A percentile compares a stretch with the other conserved stretches of the same genome.
Conservation (phyloP, 2,888 invertebrate species). For the Beris morrisii region DNA sequence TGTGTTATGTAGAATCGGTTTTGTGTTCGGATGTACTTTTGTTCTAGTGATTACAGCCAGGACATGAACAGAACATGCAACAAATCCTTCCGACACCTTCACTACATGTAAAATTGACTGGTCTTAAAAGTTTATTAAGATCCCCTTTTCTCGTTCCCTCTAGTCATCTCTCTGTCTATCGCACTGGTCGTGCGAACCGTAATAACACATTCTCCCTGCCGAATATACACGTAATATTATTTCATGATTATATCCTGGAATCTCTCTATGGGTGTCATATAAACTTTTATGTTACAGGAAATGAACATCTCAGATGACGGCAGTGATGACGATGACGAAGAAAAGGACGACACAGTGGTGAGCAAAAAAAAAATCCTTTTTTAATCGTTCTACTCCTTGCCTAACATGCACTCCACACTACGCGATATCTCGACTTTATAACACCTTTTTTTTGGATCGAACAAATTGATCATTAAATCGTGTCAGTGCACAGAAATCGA, state of each 20-base stretch:
- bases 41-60: not conserved
- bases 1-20: not conserved
- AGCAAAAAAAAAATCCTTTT: too few relatives aligned
- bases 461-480: too few relatives aligned
- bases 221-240: constrained; percentile 19
- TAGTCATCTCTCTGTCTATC: not conserved
- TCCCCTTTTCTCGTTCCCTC: not conserved
- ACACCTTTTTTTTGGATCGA: too few relatives aligned
- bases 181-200: not conserved
- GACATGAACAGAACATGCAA: constrained; percentile 13
- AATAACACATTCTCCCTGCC: constrained; percentile 9
- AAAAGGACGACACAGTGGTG: too few relatives aligned
- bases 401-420: too few relatives aligned
- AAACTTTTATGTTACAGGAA: constrained; percentile 15
- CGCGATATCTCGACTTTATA: too few relatives aligned
- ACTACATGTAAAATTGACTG: constrained; percentile 17
- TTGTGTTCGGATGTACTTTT: not conserved
- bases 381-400: too few relatives aligned
- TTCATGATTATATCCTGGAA: constrained; percentile 19
- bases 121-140: constrained; percentile 24
- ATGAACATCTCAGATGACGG: constrained; percentile 22
- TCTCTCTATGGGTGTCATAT: constrained; percentile 7
- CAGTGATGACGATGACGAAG: constrained; percentile 10
- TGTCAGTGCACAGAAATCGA: too few relatives aligned
- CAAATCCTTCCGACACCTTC: constrained; percentile 9